These are phyloP conservation scores for Amblyraja radiata DNA, from an alignment of 2,797 vertebrate species.

Conservation along the genomic window DNA sequence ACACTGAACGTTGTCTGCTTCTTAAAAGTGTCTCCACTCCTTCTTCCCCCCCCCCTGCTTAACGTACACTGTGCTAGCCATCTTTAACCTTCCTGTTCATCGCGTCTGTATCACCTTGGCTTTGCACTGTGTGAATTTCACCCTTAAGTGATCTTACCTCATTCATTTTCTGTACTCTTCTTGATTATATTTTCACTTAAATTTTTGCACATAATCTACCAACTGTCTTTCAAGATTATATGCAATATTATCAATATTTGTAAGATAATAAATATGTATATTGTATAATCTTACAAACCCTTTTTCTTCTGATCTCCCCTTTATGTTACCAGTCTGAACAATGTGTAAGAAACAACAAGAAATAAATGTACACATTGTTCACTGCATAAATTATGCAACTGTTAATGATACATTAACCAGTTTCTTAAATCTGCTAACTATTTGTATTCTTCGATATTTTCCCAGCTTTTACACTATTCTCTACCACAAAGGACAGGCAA, in stretches of 20 bases:
- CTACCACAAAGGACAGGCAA: neutral
- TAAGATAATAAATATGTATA: too few relatives aligned
- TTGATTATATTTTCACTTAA: neutral
- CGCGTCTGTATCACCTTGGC: too few relatives aligned
- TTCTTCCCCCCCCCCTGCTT: too few relatives aligned
- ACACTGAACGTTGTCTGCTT: too few relatives aligned
- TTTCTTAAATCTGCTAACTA: neutral
- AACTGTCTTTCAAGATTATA: neutral
- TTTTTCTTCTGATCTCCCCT: neutral
- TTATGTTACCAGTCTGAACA: neutral
- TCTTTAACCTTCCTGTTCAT: too few relatives aligned
- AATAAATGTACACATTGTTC: neutral
- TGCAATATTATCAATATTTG: too few relatives aligned
- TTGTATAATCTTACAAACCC: neutral
- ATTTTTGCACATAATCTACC: neutral
- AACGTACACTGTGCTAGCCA: too few relatives aligned
- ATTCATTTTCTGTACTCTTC: neutral
- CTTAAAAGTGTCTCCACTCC: too few relatives aligned
- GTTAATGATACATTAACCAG: neutral
- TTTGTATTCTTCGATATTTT: neutral
- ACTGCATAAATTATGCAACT: neutral
- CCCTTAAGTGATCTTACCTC: neutral
- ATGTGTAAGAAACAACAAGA: neutral
- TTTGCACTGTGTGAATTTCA: too few relatives aligned
- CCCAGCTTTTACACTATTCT: neutral